Evolutionary conservation across 2,888 invertebrate genomes (phyloP).

Genomic region (Aethes cnicana): DNA sequence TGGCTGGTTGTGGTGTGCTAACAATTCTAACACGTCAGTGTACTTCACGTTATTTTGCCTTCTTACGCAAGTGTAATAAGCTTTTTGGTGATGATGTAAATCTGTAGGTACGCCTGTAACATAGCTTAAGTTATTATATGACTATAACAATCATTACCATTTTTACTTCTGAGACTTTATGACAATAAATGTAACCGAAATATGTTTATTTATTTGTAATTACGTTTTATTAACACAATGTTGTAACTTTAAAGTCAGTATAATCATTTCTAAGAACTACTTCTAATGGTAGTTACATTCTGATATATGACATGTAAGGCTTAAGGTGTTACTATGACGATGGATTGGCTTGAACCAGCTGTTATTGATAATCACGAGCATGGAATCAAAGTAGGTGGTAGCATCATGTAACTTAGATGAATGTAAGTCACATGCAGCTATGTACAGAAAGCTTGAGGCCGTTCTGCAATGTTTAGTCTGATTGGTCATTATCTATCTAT

Average conservation of each 20-base stretch:
- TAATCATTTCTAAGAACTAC: constrained; percentile 4
- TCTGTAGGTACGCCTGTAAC: constrained; percentile 45
- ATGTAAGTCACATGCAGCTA: constrained; percentile 12
- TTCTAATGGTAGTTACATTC: constrained; percentile 6
- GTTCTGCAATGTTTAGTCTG: constrained; percentile 8
- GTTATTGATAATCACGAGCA: constrained; percentile 12
- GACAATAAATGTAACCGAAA: background rate
- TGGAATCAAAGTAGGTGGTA: constrained; percentile 28
- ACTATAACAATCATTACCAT: constrained; percentile 9
- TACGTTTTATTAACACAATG: constrained; percentile 23
- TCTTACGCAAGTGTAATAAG: constrained; percentile 62
- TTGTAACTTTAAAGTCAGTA: constrained; percentile 20
- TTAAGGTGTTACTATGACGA: constrained; percentile 13
- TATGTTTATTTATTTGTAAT: constrained; percentile 20
- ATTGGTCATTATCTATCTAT: too few relatives aligned
- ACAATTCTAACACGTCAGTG: constrained; percentile 69
- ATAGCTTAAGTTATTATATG: constrained; percentile 28
- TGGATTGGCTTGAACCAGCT: constrained; percentile 24
- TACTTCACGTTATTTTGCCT: constrained; percentile 69
- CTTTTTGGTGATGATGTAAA: constrained; percentile 52
- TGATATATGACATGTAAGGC: constrained; percentile 20
- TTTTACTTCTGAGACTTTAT: constrained; percentile 5
- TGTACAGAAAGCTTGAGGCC: constrained; percentile 21
- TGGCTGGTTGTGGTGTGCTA: constrained; percentile 78
- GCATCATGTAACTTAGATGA: constrained; percentile 12